phyloP scores from a whole-genome alignment of 53 echinoderm and acorn worm genomes.

The Echinarachnius parma region DNA sequence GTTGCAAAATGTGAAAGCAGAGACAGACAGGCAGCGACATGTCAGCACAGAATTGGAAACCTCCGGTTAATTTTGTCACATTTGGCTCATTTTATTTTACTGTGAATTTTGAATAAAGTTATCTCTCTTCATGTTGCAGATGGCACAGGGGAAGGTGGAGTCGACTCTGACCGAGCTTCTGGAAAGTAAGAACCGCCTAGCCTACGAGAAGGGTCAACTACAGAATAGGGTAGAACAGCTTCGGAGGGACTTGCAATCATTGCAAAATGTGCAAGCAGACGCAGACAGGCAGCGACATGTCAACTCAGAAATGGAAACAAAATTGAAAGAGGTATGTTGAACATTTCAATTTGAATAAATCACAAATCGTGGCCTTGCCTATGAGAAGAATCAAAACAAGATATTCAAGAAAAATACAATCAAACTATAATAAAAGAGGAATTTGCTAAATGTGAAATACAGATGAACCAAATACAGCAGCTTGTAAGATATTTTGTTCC shows the following conservation, averaged over 20 bases:
- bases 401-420: no score
- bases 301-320: constrained; percentile 52
- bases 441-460: no score
- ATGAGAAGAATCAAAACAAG: no score
- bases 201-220: constrained; percentile 91
- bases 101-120: no score
- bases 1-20: constrained; percentile 52
- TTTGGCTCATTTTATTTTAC: no score
- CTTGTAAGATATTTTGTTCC: no score
- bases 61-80: no score
- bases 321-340: constrained; percentile 54
- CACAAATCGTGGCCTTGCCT: no score
- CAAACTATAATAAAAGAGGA: no score
- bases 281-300: constrained; percentile 56
- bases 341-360: neutral
- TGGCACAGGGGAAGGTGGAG: constrained; percentile 70
- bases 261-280: constrained; percentile 56
- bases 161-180: constrained; percentile 65
- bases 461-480: no score
- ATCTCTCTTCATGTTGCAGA: no score
- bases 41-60: constrained; percentile 51
- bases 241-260: constrained; percentile 54
- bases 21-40: constrained; percentile 57
- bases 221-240: constrained; percentile 73
- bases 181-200: constrained; percentile 85